Evolutionary conservation across 2,888 invertebrate genomes (phyloP), one percentile per base, ranked within the genome.

Genomic region (Gonocerus acuteangulatus): DNA sequence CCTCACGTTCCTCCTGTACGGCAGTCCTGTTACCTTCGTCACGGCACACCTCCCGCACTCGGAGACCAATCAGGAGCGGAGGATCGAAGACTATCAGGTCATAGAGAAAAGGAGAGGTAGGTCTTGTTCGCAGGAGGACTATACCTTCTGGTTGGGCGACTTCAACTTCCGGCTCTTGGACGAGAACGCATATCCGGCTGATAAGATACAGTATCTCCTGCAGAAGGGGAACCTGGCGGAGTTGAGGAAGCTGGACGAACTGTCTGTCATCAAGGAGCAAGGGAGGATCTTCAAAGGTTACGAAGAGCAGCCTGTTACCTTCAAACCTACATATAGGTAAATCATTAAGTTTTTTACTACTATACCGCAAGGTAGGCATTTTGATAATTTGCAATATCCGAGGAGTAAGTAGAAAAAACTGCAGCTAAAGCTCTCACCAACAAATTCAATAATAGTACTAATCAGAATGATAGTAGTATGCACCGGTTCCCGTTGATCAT

Each of bases 131-230:
- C 61, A 51, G 11, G 48, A 49, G 15, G 62, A 62, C 48, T 63
- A 56, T 47, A 27, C 61, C 13, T 65, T 65, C 56, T 65, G 65
- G 65, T 23, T 65, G 7, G 65, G 65, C 7, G 65, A 65, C 42
- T 54, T 65, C 44, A 65, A 65, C 49, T 65, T 65, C 60, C 19
- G 65, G 4, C 45, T 65, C 7, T 21, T 44, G 7, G 59, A 64
- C 42, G 44, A 16, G 2, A 23, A 39, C 19, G 22, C 7, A 2
- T 51, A 11, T 6, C 22, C 61, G 7, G 52, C 52, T 7, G 56
- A 48, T 19, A 39, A 32, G 47, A 60, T 64, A 23, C 39, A 60
- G 18, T 39, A 58, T 44, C 57, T 61, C 52, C 23, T 62, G 3
- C 54, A 62, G 11, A 65, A 62, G 52, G 65, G 65, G 0, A 32